A percentile compares a stretch with the other conserved stretches of the same genome.
Evolutionary conservation across 2,797 vertebrate genomes (phyloP).

Genomic region (Gallinago nigripennis): DNA sequence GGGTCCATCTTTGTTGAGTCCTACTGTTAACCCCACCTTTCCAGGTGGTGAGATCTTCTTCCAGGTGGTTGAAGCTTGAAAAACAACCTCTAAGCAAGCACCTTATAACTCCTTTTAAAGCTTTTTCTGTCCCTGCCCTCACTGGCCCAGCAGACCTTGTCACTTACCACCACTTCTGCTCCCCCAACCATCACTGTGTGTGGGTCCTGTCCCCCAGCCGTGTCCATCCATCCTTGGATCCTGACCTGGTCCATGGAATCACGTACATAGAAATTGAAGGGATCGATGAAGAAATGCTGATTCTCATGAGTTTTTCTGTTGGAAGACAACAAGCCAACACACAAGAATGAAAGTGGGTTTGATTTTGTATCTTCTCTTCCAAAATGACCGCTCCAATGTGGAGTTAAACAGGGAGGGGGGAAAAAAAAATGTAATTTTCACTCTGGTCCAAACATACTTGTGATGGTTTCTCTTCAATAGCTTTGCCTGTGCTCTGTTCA

Average conservation of each 20-base stretch:
- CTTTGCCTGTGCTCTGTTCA: neutral
- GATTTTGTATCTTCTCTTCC: neutral
- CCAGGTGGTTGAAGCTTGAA: neutral
- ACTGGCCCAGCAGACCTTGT: neutral
- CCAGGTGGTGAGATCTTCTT: neutral
- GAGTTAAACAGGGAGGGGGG: neutral
- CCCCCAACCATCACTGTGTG: accelerated
- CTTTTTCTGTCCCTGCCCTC: neutral
- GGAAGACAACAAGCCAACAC: neutral
- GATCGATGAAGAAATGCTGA: neutral
- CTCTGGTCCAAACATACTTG: accelerated
- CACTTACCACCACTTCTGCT: neutral
- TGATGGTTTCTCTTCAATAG: neutral
- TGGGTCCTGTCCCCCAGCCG: accelerated
- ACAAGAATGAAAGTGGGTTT: neutral
- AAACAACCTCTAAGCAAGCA: neutral
- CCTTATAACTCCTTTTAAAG: neutral
- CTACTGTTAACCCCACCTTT: neutral
- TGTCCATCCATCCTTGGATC: neutral
- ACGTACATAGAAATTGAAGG: neutral
- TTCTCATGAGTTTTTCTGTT: neutral
- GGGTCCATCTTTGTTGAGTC: too few relatives aligned
- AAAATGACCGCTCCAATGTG: neutral
- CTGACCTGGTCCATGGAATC: neutral
- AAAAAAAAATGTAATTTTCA: neutral